Evolutionary conservation across 2,113 vertebrate genomes (phyloP), one percentile per base, ranked within the genome.

Genomic region (Onychorhynchus coronatus): DNA sequence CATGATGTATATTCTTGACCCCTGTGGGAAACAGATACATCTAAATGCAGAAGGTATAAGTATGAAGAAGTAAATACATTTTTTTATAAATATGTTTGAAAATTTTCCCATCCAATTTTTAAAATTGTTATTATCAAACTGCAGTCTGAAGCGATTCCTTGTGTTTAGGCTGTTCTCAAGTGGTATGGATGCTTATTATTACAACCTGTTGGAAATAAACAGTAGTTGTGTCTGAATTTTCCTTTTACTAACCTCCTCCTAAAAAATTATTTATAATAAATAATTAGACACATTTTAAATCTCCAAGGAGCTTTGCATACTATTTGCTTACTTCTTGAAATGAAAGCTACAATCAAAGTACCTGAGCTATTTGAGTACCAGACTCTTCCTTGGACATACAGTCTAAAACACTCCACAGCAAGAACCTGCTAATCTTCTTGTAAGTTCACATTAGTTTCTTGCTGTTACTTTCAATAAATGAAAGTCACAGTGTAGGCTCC

Each of bases 401-500:
- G 49, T 59, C 53, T 73, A 55, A 86, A 85, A 62, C n/a, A n/a
- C 10, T 67, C 37, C 37, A 37, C 47, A 50, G 31, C 39, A 79
- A 49, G 24, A 80, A 41, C n/a, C 65, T 73, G 49, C 13, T 96
- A 89, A 88, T 41, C 55, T 63, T 73, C 55, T 52, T 63, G 39
- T 41, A 91, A 95, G 62, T 67, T 87, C 75, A 39, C 23, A 67
- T 94, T 91, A 94, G 25, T 67, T 94, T 94, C 90, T 97, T 93
- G 82, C 24, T 83, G 67, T 59, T 93, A 61, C 50, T 94, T 96
- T 93, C 80, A 92, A 39, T 93, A 94, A 86, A 18, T 52, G 44
- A 91, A 94, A 93, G 72, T 87, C 70, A 76, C 4, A 9, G 87
- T 19, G 3, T 41, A 66, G 28, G 11, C 41, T 85, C 42, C 58